A percentile compares a stretch with the other conserved stretches of the same genome.
Evolutionary conservation across 2,888 invertebrate species (phyloP).

Genomic region (Xylophagus ater): DNA sequence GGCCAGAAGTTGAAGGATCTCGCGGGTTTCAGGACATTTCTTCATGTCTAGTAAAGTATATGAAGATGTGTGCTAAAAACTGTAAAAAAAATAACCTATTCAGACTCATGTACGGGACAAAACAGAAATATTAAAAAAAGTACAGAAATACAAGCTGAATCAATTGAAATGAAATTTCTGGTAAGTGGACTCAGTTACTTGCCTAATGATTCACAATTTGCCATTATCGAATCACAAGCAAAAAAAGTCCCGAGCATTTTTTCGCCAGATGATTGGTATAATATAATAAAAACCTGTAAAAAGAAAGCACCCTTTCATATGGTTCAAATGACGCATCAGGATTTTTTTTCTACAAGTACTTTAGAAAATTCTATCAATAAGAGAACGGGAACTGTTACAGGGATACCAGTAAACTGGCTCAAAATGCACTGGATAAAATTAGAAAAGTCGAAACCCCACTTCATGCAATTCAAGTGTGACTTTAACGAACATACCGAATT

Average conservation of each 20-base stretch:
- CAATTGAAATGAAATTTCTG: slow-evolving; percentile 15
- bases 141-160: slow-evolving; percentile 9
- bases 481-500: too few species aligned
- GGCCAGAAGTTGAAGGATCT: slow-evolving; percentile 22
- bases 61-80: slow-evolving; percentile 10
- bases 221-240: slow-evolving; percentile 13
- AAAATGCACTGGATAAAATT: too few species aligned
- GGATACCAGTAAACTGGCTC: too few species aligned
- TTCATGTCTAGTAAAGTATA: slow-evolving; percentile 4
- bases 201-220: slow-evolving; percentile 15
- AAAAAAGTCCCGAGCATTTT: slow-evolving; percentile 13
- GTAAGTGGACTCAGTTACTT: slow-evolving; percentile 14
- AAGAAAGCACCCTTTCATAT: too few species aligned
- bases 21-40: slow-evolving; percentile 19
- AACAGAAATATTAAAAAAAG: slow-evolving; percentile 3
- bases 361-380: too few species aligned
- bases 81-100: not conserved
- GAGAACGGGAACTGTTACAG: too few species aligned
- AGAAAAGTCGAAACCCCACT: too few species aligned
- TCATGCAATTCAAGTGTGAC: too few species aligned
- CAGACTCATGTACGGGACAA: slow-evolving; percentile 4
- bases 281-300: slow-evolving; percentile 16
- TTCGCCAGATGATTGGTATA: slow-evolving; percentile 15
- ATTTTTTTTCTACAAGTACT: too few species aligned
- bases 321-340: too few species aligned